phyloP scores from a whole-genome alignment of 2,888 invertebrate genomes.

The Drosophila meridiana region DNA sequence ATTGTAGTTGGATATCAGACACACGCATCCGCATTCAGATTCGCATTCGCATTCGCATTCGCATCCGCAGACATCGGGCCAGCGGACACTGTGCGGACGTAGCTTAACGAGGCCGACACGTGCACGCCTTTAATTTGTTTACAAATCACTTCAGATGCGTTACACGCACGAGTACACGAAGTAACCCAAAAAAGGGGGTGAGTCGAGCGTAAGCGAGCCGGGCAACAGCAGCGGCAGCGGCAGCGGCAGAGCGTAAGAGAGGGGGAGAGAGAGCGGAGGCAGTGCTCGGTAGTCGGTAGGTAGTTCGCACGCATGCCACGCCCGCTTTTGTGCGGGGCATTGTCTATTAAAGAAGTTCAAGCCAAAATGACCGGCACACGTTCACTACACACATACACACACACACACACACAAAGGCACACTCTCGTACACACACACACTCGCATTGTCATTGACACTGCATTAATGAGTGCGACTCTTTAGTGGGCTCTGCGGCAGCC shows the following conservation, averaged over 20 bases:
- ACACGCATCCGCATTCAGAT: slow-evolving; percentile 52
- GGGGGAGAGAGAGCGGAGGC: not conserved
- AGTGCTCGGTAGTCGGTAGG: slow-evolving; percentile 10
- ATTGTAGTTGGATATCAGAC: slow-evolving; percentile 54
- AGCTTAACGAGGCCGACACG: slow-evolving; percentile 84
- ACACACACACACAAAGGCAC: slow-evolving; percentile 28
- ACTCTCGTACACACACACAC: slow-evolving; percentile 13
- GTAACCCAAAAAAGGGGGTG: slow-evolving; percentile 11
- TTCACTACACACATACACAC: slow-evolving; percentile 24
- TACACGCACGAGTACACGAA: slow-evolving; percentile 81
- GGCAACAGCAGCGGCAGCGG: not conserved
- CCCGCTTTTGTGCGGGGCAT: slow-evolving; percentile 34
- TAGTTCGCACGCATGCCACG: slow-evolving; percentile 64
- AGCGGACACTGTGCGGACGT: slow-evolving; percentile 40
- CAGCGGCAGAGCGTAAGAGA: not conserved
- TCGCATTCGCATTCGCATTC: slow-evolving; percentile 56
- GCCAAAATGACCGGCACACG: slow-evolving; percentile 61
- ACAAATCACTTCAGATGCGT: slow-evolving; percentile 85
- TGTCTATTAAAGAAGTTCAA: slow-evolving; percentile 64
- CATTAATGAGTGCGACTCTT: slow-evolving; percentile 63
- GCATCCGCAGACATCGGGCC: slow-evolving; percentile 12
- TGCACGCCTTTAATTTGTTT: slow-evolving; percentile 85
- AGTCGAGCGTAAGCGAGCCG: not conserved
- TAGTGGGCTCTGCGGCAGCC: slow-evolving; percentile 37
- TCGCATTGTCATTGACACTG: slow-evolving; percentile 62